Base-by-base conservation (phyloP, 2,113 vertebrate species). In the Takifugu bimaculatus region DNA sequence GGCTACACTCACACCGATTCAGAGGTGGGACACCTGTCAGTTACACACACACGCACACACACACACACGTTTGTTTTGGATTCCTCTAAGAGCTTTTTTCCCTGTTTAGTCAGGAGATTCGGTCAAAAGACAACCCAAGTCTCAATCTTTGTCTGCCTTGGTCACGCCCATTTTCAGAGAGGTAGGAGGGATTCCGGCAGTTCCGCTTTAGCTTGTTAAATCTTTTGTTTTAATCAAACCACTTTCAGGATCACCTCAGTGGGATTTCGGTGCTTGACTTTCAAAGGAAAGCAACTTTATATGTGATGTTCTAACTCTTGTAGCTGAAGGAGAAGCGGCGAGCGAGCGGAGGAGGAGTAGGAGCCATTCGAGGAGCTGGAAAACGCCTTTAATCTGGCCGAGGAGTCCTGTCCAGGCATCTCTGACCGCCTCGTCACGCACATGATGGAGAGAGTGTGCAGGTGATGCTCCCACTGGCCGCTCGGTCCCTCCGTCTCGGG, bases 291-390 rank as follows among this genome's bases (percentile, higher is more conserved):
- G 35, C 2, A 39, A 39, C 9, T 39, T 39, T 1, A 39, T 2
- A 39, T 47, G 5, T 47, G 10, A 45, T 12, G 11, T 47, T 50
- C 26, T 4, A 50, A 26, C 14, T 6, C 14, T 14, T 32, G n/a
- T 79, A 96, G 94, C 86, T 96, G 57, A 95, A 93, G 69, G 95
- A 97, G 70, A 96, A 98, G 87, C 92, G 94, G 75, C 91, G 86
- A 82, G 93, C 91, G 57, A 93, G 85, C 0, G 94, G 94, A 0
- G 92, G 92, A 1, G 90, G 92, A 0, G 92, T 93, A 50, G 92
- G 93, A 25, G 95, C 96, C 3, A 93, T 98, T 98, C 53, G 95
- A 98, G 81, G 97, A 98, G 87, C 91, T 99, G 88, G 97, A 99
- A 84, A 99, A 98, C 0, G 97, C 97, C 66, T 98, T 99, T 45